Percentiles rank a stretch among this genome's conserved stretches.
These are phyloP conservation scores for Platyscapa corneri DNA, from an alignment of 1,140 invertebrate species.

Conservation along the genomic window DNA sequence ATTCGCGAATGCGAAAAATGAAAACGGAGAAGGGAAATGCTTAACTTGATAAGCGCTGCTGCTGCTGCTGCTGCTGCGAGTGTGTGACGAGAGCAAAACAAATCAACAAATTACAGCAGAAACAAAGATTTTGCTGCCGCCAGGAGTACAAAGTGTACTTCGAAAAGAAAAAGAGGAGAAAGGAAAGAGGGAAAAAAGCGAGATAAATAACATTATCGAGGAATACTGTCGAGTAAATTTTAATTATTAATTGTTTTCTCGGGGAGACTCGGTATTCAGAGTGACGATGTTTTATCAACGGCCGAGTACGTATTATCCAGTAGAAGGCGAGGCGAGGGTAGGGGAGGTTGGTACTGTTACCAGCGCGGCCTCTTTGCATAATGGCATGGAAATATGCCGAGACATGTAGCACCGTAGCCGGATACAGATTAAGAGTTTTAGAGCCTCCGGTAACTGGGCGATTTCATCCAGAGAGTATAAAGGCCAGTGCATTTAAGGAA, in stretches of 20 bases:
- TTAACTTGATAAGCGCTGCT: too few species aligned
- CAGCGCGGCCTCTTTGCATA: conserved; percentile 67
- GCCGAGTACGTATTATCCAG: conserved; percentile 44
- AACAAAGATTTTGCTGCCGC: too few species aligned
- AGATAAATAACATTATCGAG: not conserved
- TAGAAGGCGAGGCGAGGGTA: conserved; percentile 17
- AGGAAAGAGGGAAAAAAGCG: not conserved
- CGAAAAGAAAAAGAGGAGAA: too few species aligned
- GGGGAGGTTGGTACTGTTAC: conserved; percentile 53
- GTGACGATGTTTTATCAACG: conserved; percentile 45
- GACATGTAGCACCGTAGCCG: conserved; percentile 68
- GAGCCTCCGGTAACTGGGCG: conserved; percentile 63
- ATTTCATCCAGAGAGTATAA: conserved; percentile 52
- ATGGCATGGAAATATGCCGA: conserved; percentile 70
- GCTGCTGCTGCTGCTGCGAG: too few species aligned
- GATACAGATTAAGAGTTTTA: conserved; percentile 69
- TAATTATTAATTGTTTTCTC: conserved; percentile 15
- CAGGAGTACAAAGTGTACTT: too few species aligned
- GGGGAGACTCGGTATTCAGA: not conserved
- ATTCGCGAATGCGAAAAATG: too few species aligned
- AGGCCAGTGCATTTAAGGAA: conserved; percentile 37
- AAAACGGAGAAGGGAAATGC: too few species aligned
- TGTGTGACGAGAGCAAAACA: too few species aligned
- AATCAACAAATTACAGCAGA: too few species aligned
- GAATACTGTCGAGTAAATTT: not conserved